Base-by-base conservation (phyloP, 1,140 invertebrate genomes). In the Panonychus citri region DNA sequence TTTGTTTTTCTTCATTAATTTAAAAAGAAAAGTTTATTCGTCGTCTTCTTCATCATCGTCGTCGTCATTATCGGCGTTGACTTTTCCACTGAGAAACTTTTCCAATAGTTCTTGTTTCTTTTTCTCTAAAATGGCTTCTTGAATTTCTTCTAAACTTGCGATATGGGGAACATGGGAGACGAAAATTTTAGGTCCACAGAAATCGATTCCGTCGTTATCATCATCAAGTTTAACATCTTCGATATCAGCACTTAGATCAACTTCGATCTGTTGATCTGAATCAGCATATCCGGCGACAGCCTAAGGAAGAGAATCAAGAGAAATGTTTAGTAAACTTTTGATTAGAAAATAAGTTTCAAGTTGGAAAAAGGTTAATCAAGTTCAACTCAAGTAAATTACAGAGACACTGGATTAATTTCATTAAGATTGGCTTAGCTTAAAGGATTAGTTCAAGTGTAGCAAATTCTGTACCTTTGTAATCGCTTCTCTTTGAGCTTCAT, bases 51-150 rank as follows among this genome's bases (percentile, higher is more conserved):
- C 43, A 10, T 46, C 43, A 0, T n/a, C 43, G 19, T 34, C 43
- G 10, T 46, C 43, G 21, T 46, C 43, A 8, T 46, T n/a, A 21
- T 46, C 43, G 17, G 3, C 49, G 15, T 51, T 10, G 7, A 30
- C 24, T 17, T 51, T 51, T 27, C 52, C 66, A 61, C 66, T 69
- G 0, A 69, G 69, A 64, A 74, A 73, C 61, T 68, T 69, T 59
- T 70, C 78, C 48, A 94, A 63, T 24, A 94, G 69, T 68, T 94
- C 87, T 69, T 82, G 79, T 67, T 96, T 95, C 66, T 87, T 85
- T 62, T 84, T 77, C 60, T 77, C 74, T 0, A 96, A 70, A 30
- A 96, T 70, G 0, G 86, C 88, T 64, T 86, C 80, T 67, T 94
- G 85, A 53, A 96, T 81, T 62, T 90, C 84, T 66, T 81, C 77